phyloP scores from a whole-genome alignment of 2,888 invertebrate genomes.

The Drosophila phalerata region DNA sequence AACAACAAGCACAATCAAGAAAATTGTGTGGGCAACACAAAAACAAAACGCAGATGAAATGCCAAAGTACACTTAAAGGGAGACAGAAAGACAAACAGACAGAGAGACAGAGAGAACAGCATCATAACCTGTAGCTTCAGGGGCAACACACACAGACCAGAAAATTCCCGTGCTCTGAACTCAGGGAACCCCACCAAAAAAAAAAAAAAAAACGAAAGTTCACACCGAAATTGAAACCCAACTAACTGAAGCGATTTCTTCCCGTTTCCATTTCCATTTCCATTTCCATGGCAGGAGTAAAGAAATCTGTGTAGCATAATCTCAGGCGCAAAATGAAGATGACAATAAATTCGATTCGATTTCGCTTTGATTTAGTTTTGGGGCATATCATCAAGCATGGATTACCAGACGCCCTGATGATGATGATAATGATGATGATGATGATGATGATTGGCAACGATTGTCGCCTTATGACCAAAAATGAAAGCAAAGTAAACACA shows the following conservation, averaged over 20 bases:
- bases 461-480: slow-evolving; percentile 75
- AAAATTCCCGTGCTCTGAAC: slow-evolving; percentile 18
- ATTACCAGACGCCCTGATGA: slow-evolving; percentile 55
- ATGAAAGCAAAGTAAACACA: slow-evolving; percentile 72
- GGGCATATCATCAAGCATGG: slow-evolving; percentile 77
- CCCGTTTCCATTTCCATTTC: background rate
- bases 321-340: slow-evolving; percentile 79
- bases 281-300: background rate
- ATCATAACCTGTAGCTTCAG: slow-evolving; percentile 79
- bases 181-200: slow-evolving; percentile 18
- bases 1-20: slow-evolving; percentile 56
- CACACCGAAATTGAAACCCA: slow-evolving; percentile 81
- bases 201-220: slow-evolving; percentile 67
- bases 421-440: slow-evolving; percentile 31
- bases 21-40: slow-evolving; percentile 69
- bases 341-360: slow-evolving; percentile 82
- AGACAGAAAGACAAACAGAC: slow-evolving; percentile 12
- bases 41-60: slow-evolving; percentile 66
- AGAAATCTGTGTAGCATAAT: slow-evolving; percentile 68
- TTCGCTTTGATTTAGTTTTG: slow-evolving; percentile 80
- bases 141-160: slow-evolving; percentile 39
- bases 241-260: slow-evolving; percentile 43
- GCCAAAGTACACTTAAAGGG: slow-evolving; percentile 45
- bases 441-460: slow-evolving; percentile 57
- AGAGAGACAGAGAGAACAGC: slow-evolving; percentile 31